phyloP scores from a whole-genome alignment of 2,113 vertebrate genomes.

The Melanocharis versteri region DNA sequence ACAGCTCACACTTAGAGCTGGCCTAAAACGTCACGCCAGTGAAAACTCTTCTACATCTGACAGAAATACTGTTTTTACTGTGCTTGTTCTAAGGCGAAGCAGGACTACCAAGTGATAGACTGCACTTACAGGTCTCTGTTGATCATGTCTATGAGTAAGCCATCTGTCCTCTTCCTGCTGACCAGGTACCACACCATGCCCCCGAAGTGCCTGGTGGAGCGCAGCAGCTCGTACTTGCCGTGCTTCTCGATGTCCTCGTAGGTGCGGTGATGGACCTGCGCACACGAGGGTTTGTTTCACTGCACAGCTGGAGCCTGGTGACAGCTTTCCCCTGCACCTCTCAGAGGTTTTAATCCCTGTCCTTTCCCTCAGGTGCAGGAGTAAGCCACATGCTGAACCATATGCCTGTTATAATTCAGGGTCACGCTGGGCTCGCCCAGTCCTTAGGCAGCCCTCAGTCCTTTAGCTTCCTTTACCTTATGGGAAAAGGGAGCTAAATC shows the following conservation, averaged over 20 bases:
- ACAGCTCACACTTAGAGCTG: background rate
- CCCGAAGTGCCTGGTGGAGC: conserved; percentile 90
- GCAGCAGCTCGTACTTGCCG: conserved; percentile 85
- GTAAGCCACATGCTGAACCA: background rate
- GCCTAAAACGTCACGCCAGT: background rate
- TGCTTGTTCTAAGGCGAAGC: background rate
- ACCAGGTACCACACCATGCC: conserved; percentile 90
- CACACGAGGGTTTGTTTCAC: background rate
- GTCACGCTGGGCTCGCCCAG: background rate
- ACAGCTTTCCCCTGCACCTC: background rate
- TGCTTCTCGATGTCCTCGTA: conserved; percentile 88
- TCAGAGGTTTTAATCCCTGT: background rate
- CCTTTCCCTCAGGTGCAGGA: background rate
- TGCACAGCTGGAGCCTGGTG: background rate
- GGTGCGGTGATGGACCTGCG: conserved; percentile 80
- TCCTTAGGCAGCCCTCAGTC: too few relatives aligned
- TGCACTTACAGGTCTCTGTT: conserved; percentile 87
- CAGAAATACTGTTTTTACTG: background rate
- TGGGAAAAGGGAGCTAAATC: background rate
- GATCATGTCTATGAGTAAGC: conserved; percentile 89
- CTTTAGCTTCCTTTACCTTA: too few relatives aligned
- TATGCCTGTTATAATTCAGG: background rate
- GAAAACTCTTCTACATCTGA: background rate
- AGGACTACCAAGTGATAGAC: background rate
- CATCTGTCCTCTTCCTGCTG: conserved; percentile 80